Conservation (phyloP, 1,140 invertebrate genomes). For the Antheraea pernyi region DNA sequence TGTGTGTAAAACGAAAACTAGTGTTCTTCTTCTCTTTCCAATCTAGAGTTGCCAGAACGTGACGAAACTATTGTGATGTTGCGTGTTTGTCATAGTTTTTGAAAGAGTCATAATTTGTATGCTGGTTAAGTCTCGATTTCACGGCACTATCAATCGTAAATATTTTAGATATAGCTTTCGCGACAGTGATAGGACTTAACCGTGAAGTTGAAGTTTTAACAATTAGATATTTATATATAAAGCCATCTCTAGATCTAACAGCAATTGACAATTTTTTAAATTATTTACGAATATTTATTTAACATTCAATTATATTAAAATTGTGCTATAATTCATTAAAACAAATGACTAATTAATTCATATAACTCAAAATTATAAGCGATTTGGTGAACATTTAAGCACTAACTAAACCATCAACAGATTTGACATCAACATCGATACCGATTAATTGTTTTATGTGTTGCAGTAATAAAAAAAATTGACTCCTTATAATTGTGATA, state of each 20-base stretch:
- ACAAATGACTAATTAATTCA: no score
- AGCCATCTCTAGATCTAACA: background rate
- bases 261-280: background rate
- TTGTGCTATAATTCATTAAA: no score
- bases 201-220: background rate
- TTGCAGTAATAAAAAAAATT: no score
- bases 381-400: background rate
- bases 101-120: background rate
- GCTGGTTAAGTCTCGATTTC: conserved; percentile 11
- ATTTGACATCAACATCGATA: no score
- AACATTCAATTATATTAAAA: no score
- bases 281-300: background rate
- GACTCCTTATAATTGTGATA: no score
- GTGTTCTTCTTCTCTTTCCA: conserved; percentile 43
- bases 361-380: background rate
- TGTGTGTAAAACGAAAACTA: background rate
- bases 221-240: background rate
- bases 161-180: conserved; percentile 4
- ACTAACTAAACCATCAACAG: no score
- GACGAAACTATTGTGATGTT: conserved; percentile 23
- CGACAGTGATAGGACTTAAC: background rate
- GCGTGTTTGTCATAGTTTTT: conserved; percentile 15
- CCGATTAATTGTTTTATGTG: no score
- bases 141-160: conserved; percentile 20
- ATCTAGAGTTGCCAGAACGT: conserved; percentile 42